phyloP scores from a whole-genome alignment of 2,888 invertebrate species.

The Drosophila melanocephala region DNA sequence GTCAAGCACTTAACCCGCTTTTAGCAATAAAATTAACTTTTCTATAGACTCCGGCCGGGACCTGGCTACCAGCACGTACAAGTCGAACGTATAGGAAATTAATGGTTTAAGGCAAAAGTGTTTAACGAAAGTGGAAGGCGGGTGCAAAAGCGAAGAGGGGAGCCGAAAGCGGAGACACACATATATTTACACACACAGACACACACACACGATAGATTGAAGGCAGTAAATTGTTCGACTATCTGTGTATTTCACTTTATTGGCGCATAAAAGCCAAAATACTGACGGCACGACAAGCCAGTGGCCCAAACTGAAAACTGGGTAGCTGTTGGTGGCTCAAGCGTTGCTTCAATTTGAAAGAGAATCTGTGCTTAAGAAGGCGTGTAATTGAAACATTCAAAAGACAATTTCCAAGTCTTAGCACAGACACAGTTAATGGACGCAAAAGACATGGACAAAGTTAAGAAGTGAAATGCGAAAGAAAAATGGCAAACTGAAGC shows the following conservation, averaged over 20 bases:
- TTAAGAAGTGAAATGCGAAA: slow-evolving; percentile 78
- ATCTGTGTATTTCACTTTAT: slow-evolving; percentile 77
- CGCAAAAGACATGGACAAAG: slow-evolving; percentile 77
- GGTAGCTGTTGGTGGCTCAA: slow-evolving; percentile 35
- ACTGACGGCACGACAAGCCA: slow-evolving; percentile 42
- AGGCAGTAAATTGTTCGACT: slow-evolving; percentile 75
- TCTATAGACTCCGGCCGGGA: slow-evolving; percentile 44
- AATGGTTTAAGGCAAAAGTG: slow-evolving; percentile 84
- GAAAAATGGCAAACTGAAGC: slow-evolving; percentile 67
- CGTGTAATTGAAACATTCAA: slow-evolving; percentile 86
- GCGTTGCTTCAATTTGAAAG: slow-evolving; percentile 74
- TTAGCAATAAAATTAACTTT: slow-evolving; percentile 84
- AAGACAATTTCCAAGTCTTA: slow-evolving; percentile 85
- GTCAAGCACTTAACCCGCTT: slow-evolving; percentile 82
- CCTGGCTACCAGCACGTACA: slow-evolving; percentile 61
- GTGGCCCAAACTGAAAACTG: slow-evolving; percentile 44
- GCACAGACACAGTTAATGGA: slow-evolving; percentile 84
- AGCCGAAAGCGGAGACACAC: slow-evolving; percentile 38
- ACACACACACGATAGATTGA: slow-evolving; percentile 51
- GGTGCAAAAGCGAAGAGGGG: slow-evolving; percentile 13
- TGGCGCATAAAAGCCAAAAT: slow-evolving; percentile 74
- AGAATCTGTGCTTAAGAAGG: slow-evolving; percentile 86
- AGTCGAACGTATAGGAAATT: slow-evolving; percentile 79
- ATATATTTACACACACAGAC: slow-evolving; percentile 16
- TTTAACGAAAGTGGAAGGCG: slow-evolving; percentile 76